These are phyloP conservation scores for Engystomops pustulosus DNA, from an alignment of 2,113 vertebrate genomes.

Conservation along the genomic window DNA sequence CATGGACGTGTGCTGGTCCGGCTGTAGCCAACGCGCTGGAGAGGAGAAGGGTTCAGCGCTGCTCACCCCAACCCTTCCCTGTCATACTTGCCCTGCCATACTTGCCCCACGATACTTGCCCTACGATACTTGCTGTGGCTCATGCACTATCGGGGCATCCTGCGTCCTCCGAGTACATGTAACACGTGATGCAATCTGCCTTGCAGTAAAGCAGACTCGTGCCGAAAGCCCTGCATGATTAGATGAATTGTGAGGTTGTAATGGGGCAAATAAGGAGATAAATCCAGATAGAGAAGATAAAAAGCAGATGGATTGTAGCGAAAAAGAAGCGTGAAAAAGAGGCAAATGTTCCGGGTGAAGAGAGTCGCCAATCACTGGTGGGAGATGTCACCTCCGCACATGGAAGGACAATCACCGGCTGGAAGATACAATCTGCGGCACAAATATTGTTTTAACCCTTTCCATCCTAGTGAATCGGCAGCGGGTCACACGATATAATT, in stretches of 20 bases:
- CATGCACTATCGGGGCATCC: too few species aligned
- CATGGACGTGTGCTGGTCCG: too few species aligned
- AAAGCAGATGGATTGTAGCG: neutral
- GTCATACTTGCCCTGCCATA: too few species aligned
- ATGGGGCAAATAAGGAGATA: neutral
- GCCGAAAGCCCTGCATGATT: too few species aligned
- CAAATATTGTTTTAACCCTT: conserved; percentile 34
- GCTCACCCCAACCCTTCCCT: too few species aligned
- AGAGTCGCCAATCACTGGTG: conserved; percentile 25
- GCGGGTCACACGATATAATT: conserved; percentile 30
- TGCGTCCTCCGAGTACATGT: too few species aligned
- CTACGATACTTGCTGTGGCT: too few species aligned
- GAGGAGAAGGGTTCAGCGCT: too few species aligned
- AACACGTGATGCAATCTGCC: too few species aligned
- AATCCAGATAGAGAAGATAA: neutral
- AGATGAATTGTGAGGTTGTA: neutral
- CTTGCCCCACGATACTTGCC: too few species aligned
- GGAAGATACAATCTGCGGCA: conserved; percentile 36
- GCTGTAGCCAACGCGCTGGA: too few species aligned
- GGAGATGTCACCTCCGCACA: conserved; percentile 24
- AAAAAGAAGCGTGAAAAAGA: neutral
- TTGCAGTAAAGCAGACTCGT: too few species aligned
- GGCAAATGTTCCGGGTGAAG: conserved; percentile 20
- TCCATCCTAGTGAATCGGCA: neutral
- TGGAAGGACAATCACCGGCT: conserved; percentile 28